Evolutionary conservation across 1,140 invertebrate species (phyloP).

Genomic region (Phthorimaea operculella): DNA sequence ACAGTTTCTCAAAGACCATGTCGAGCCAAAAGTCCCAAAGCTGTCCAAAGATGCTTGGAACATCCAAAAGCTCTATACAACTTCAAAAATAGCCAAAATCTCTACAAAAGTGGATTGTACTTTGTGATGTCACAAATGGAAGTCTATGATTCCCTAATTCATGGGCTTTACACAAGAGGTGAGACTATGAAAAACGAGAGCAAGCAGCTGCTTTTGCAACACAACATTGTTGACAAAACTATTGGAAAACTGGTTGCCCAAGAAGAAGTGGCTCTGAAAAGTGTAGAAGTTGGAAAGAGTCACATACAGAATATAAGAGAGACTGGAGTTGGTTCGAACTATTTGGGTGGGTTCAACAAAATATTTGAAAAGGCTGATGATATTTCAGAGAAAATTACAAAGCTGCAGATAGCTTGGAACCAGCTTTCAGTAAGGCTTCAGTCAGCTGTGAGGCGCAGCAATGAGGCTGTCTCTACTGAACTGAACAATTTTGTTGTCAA

Average conservation of each 20-base stretch:
- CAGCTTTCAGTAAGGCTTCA: constrained; percentile 50
- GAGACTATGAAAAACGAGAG: constrained; percentile 56
- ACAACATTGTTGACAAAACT: constrained; percentile 55
- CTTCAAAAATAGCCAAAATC: constrained; percentile 50
- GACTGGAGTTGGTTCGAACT: constrained; percentile 35
- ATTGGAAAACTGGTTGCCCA: constrained; percentile 53
- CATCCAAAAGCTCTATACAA: constrained; percentile 55
- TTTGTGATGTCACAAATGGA: constrained; percentile 60
- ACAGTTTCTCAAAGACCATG: constrained; percentile 41
- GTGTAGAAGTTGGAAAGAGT: constrained; percentile 41
- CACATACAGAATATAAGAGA: constrained; percentile 44
- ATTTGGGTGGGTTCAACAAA: constrained; percentile 49
- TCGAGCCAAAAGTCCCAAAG: constrained; percentile 51
- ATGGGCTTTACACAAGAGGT: constrained; percentile 47
- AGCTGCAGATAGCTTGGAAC: constrained; percentile 50
- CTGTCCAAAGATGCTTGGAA: constrained; percentile 57
- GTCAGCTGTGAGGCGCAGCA: constrained; percentile 54
- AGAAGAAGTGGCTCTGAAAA: constrained; percentile 41
- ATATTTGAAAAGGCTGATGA: constrained; percentile 48
- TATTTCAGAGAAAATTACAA: constrained; percentile 42
- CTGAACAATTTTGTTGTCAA: constrained; percentile 49
- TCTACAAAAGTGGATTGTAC: constrained; percentile 53
- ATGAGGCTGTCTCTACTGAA: constrained; percentile 46
- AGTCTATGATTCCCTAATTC: constrained; percentile 51
- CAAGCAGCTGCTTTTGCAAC: constrained; percentile 47